phyloP scores from a whole-genome alignment of 2,888 invertebrate species.

The Apeira syringaria region DNA sequence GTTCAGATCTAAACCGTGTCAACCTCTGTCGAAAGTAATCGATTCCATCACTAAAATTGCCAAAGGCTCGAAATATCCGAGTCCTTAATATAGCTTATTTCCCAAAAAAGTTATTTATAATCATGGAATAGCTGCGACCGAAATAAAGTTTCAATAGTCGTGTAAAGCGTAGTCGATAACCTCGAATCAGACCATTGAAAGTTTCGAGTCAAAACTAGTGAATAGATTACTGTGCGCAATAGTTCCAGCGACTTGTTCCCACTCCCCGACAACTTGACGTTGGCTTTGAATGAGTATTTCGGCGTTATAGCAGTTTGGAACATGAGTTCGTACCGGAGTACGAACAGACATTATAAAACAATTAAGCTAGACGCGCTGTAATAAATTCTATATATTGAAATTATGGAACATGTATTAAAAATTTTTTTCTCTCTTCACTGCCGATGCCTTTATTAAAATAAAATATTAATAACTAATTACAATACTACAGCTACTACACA shows the following conservation, averaged over 20 bases:
- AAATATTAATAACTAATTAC: no score
- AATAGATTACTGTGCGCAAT: conserved; percentile 42
- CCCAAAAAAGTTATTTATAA: conserved; percentile 14
- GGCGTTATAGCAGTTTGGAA: conserved; percentile 5
- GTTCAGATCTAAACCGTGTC: conserved; percentile 1
- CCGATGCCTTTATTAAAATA: no score
- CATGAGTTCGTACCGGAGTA: neutral
- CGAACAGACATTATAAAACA: neutral
- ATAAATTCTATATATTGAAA: no score
- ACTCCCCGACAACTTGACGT: conserved; percentile 32
- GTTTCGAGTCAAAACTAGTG: conserved; percentile 37
- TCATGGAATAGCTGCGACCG: conserved; percentile 6
- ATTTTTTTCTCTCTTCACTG: no score
- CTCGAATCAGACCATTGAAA: conserved; percentile 36
- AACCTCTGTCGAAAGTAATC: conserved; percentile 2
- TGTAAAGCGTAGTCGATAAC: conserved; percentile 34
- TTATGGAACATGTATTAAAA: no score
- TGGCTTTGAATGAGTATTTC: conserved; percentile 17
- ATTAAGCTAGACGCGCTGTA: no score
- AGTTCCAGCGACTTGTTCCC: conserved; percentile 37
- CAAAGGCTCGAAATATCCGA: neutral
- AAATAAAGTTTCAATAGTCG: conserved; percentile 33
- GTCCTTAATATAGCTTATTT: neutral
- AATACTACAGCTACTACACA: no score
- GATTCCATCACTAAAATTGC: conserved; percentile 7